phyloP scores from a whole-genome alignment of 2,888 invertebrate genomes.

The Onchidella celtica region DNA sequence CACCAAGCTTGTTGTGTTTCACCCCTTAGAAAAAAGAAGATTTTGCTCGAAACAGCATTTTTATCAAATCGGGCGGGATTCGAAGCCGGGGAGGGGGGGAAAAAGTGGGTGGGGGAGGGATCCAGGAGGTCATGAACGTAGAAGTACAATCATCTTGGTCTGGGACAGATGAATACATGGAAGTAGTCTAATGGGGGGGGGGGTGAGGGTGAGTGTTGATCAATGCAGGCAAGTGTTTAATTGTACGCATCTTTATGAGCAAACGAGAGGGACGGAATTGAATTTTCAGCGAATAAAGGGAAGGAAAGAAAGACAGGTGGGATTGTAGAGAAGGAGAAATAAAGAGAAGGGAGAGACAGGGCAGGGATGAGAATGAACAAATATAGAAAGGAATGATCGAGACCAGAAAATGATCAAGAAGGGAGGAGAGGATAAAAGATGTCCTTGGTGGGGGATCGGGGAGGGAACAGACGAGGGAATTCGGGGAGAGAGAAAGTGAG shows the following conservation, averaged over 20 bases:
- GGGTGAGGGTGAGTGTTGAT: neutral
- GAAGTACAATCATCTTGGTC: neutral
- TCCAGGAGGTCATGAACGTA: too few relatives aligned
- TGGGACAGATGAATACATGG: neutral
- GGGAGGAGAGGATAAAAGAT: neutral
- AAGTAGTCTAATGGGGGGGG: conserved; percentile 1
- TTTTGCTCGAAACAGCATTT: too few relatives aligned
- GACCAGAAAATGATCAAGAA: neutral
- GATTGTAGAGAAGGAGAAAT: neutral
- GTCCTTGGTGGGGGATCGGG: neutral
- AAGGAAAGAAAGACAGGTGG: conserved; percentile 13
- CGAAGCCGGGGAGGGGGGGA: too few relatives aligned
- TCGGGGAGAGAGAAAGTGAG: neutral
- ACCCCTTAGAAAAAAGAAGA: too few relatives aligned
- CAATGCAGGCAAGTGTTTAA: too few relatives aligned
- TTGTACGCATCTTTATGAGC: too few relatives aligned
- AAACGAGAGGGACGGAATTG: too few relatives aligned
- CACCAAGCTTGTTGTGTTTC: too few relatives aligned
- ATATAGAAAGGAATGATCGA: neutral
- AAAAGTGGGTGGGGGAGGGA: neutral
- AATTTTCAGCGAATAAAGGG: too few relatives aligned
- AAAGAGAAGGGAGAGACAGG: neutral
- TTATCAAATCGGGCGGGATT: too few relatives aligned
- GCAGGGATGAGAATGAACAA: neutral
- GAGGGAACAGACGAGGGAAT: neutral